These are phyloP conservation scores for Ispidina picta DNA, from an alignment of 2,797 vertebrate species.

Conservation along the genomic window DNA sequence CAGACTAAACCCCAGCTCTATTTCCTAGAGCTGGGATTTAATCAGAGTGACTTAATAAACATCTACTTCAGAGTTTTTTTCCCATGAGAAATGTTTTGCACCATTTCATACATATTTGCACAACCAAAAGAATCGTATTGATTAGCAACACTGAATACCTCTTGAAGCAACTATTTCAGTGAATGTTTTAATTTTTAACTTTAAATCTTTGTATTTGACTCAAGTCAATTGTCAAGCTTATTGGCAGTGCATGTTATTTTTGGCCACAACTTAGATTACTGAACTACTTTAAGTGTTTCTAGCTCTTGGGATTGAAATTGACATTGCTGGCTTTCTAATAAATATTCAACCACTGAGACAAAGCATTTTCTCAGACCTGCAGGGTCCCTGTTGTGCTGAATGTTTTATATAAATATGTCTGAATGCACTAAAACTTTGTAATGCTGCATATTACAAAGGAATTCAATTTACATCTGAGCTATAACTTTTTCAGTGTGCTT, in stretches of 20 bases:
- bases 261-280: neutral
- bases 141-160: constrained; percentile 35
- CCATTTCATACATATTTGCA: constrained; percentile 42
- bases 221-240: neutral
- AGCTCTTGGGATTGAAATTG: neutral
- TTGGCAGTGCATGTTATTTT: neutral
- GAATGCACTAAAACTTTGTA: constrained; percentile 9
- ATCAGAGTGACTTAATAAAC: constrained; percentile 56
- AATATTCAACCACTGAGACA: constrained; percentile 21
- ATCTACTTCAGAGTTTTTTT: neutral
- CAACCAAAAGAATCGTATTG: constrained; percentile 36
- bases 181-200: neutral
- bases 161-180: neutral
- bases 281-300: neutral
- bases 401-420: constrained; percentile 11
- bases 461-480: neutral
- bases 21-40: constrained; percentile 56
- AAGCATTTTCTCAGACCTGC: constrained; percentile 1
- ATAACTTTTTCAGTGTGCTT: neutral
- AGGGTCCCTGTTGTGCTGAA: neutral
- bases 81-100: constrained; percentile 27
- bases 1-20: constrained; percentile 39
- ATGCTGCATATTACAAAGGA: neutral
- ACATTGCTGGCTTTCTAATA: constrained; percentile 26
- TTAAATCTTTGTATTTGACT: constrained; percentile 14